Base-by-base conservation (phyloP, 2,113 vertebrate genomes). In the Azemiops feae region DNA sequence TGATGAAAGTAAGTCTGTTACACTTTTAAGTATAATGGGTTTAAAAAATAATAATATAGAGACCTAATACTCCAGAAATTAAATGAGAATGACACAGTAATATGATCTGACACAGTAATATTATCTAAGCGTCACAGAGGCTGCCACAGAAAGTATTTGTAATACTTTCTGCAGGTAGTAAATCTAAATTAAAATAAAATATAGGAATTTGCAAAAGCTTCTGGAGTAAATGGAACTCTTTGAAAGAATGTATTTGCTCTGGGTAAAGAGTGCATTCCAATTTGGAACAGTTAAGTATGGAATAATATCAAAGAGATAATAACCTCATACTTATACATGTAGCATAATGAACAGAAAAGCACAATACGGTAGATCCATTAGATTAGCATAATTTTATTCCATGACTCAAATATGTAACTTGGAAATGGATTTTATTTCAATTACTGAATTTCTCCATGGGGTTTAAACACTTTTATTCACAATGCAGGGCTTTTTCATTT, bases 301-400 rank as follows among this genome's bases (percentile, higher is more conserved):
- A 96, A 91, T 96, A 97, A 97, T 97, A 97, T 96, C 94, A 95
- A 94, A 97, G 92, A 89, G 91, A 97, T 97, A 97, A 97, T 96
- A 97, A 96, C 85, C 92, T 96, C 95, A 96, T 96, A 95, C 94
- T 97, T 97, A 98, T 97, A 94, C 95, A 95, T 95, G 93, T 60
- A 92, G 92, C 87, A 96, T 96, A 97, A 97, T 96, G 93, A 98
- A 95, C 91, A 95, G 94, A 97, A 96, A 97, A 97, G 91, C 94
- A 97, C 95, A 97, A 95, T 96, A 97, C 96, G 16, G 90, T 93
- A 97, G 97, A 96, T 97, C 96, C 25, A 95, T 95, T 97, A 96
- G 93, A 97, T 97, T 97, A 97, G 95, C 96, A 97, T 97, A 97
- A 97, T 96, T 97, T 97, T 95, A 97, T 97, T 97, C 97, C 69